Evolutionary conservation across 2,113 vertebrate genomes (phyloP).

Genomic region (Coptodon bakossiorum): DNA sequence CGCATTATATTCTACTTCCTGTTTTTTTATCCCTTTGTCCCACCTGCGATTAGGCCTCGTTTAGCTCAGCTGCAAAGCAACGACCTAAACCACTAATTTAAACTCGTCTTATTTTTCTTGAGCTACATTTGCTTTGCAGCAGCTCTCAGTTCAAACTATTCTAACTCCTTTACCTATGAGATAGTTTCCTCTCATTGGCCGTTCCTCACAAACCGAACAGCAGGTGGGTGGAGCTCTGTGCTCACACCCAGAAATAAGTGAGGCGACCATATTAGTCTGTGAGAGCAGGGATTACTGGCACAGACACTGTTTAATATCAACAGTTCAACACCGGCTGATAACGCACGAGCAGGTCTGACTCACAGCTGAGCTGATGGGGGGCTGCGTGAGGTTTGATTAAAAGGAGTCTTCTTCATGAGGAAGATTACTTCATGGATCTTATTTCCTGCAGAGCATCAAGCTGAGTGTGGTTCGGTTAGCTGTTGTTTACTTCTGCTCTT

Average conservation of each 20-base stretch:
- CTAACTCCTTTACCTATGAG: rapidly evolving
- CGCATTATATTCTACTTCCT: not conserved
- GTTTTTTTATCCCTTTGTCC: not conserved
- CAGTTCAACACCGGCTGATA: not conserved
- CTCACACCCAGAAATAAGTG: not conserved
- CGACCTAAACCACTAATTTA: rapidly evolving
- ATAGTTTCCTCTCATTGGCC: rapidly evolving
- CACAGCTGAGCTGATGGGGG: not conserved
- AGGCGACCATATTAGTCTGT: not conserved
- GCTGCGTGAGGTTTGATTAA: rapidly evolving
- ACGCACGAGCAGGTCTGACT: not conserved
- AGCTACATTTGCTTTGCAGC: not conserved
- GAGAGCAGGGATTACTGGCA: not conserved
- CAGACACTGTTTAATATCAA: not conserved
- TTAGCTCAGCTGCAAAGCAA: not conserved
- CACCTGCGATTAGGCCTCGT: not conserved
- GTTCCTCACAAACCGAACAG: not conserved
- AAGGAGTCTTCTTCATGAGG: not conserved
- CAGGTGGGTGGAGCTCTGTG: not conserved
- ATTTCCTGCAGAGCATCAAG: rapidly evolving
- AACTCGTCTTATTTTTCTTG: rapidly evolving
- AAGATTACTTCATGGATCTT: not conserved
- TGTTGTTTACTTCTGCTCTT: rapidly evolving
- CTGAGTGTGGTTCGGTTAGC: not conserved
- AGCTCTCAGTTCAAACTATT: not conserved